These are phyloP conservation scores for Formica selysi DNA, from an alignment of 1,140 invertebrate genomes.

Conservation along the genomic window DNA sequence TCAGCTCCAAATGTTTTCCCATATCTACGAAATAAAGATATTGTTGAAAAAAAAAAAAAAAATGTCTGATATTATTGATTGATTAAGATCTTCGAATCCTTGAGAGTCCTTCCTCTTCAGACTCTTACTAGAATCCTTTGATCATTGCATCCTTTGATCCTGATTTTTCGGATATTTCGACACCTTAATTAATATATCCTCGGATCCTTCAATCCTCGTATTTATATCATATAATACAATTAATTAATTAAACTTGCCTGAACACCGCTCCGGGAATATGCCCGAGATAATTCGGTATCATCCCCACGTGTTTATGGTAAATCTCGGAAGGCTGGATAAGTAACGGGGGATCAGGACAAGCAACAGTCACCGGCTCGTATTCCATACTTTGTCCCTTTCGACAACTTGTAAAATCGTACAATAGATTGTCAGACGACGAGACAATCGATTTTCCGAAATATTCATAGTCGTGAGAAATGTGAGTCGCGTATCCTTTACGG, in stretches of 20 bases:
- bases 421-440: slow-evolving; percentile 88
- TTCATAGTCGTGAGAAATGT: slow-evolving; percentile 89
- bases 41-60: neutral
- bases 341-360: slow-evolving; percentile 86
- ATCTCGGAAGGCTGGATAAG: slow-evolving; percentile 87
- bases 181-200: neutral
- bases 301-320: slow-evolving; percentile 90
- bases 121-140: neutral
- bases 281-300: slow-evolving; percentile 91
- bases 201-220: neutral
- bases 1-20: slow-evolving; percentile 91
- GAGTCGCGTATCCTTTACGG: slow-evolving; percentile 88
- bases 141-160: neutral
- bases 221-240: neutral
- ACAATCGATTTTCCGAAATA: slow-evolving; percentile 86
- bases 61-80: neutral
- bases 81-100: neutral
- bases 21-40: slow-evolving; percentile 84
- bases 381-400: slow-evolving; percentile 88
- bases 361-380: slow-evolving; percentile 89
- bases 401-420: slow-evolving; percentile 91
- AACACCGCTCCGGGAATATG: slow-evolving; percentile 90
- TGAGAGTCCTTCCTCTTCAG: neutral
- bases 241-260: slow-evolving; percentile 83
- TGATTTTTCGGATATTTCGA: slow-evolving; percentile 4